Evolutionary conservation across 2,888 invertebrate genomes (phyloP).

Genomic region (Tetragonula carbonaria): DNA sequence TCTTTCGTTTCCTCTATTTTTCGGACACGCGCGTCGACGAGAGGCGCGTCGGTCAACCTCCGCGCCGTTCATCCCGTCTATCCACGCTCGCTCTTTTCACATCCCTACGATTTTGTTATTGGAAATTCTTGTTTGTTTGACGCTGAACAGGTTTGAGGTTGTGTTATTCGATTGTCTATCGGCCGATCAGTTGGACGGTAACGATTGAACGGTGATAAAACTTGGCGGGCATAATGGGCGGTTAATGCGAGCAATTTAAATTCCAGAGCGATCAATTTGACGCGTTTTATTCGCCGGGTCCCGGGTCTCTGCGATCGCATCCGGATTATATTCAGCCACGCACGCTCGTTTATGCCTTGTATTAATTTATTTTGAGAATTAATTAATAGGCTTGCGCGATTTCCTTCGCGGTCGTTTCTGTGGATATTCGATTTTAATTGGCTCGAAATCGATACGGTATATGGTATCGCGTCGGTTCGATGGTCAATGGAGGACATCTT

Average conservation of each 20-base stretch:
- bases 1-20: slow-evolving; percentile 26
- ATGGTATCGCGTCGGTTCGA: background rate
- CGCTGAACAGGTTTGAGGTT: background rate
- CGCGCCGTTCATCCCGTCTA: background rate
- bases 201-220: slow-evolving; percentile 35
- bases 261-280: slow-evolving; percentile 50
- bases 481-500: background rate
- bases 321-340: slow-evolving; percentile 50
- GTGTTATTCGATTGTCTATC: background rate
- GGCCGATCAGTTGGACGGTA: background rate
- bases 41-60: too few species aligned
- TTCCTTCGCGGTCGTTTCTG: slow-evolving; percentile 33
- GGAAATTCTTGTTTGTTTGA: background rate
- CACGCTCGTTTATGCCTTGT: slow-evolving; percentile 43
- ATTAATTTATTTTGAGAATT: slow-evolving; percentile 54
- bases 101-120: background rate
- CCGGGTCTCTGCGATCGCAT: slow-evolving; percentile 11
- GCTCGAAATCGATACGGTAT: slow-evolving; percentile 7
- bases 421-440: slow-evolving; percentile 38
- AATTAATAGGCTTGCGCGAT: slow-evolving; percentile 46
- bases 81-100: background rate
- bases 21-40: background rate
- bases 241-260: slow-evolving; percentile 57
- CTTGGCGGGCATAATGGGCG: slow-evolving; percentile 16
- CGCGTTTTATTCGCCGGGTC: slow-evolving; percentile 48